Conservation (phyloP, 2,888 invertebrate genomes). For the Choreutis nemorana region DNA sequence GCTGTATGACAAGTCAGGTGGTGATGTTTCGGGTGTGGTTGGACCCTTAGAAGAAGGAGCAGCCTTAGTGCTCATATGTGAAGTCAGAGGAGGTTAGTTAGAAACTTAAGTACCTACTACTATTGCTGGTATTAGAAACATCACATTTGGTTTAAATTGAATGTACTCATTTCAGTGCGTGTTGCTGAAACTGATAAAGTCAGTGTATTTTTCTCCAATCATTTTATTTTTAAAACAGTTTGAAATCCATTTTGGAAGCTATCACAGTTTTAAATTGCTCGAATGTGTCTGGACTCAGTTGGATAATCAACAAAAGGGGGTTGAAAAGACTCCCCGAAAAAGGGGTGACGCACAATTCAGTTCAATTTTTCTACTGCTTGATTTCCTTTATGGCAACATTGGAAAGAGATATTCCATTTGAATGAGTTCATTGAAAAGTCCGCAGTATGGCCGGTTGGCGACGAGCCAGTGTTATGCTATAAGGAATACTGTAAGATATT, state of each 20-base stretch:
- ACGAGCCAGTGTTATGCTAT: slow-evolving; percentile 34
- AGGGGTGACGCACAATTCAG: slow-evolving; percentile 21
- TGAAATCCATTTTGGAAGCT: too few species aligned
- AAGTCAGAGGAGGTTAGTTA: slow-evolving; percentile 86
- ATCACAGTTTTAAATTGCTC: too few species aligned
- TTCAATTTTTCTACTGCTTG: slow-evolving; percentile 46
- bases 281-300: too few species aligned
- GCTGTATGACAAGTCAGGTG: slow-evolving; percentile 84
- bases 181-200: too few species aligned
- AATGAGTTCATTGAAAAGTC: slow-evolving; percentile 62
- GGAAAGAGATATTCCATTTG: slow-evolving; percentile 59
- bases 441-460: slow-evolving; percentile 59
- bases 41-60: slow-evolving; percentile 86
- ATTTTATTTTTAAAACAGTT: too few species aligned
- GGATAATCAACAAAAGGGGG: too few species aligned
- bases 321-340: slow-evolving; percentile 6
- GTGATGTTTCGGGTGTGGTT: slow-evolving; percentile 78
- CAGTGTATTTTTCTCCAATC: too few species aligned
- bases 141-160: too few species aligned
- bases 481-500: too few species aligned
- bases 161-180: too few species aligned
- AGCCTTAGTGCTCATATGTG: slow-evolving; percentile 82
- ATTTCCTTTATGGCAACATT: slow-evolving; percentile 60
- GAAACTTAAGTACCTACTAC: neutral
- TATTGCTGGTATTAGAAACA: neutral